These are phyloP conservation scores for Drosophila miranda DNA, from an alignment of 1,140 invertebrate species.

Conservation along the genomic window DNA sequence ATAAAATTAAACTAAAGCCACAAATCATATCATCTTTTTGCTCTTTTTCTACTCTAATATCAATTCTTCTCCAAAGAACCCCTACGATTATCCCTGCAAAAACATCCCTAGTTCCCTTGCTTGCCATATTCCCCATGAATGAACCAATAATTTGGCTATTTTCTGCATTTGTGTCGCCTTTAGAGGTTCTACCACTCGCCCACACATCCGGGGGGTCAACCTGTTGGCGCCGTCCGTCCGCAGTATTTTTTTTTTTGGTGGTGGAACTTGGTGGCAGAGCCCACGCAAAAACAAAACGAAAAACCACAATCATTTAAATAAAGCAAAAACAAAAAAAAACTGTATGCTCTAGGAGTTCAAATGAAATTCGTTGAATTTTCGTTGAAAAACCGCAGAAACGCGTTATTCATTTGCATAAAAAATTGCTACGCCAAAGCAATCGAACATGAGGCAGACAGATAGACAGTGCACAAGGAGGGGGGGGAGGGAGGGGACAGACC, in stretches of 20 bases:
- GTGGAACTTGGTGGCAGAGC: slow-evolving; percentile 36
- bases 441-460: slow-evolving; percentile 46
- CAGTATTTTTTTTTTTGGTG: slow-evolving; percentile 1
- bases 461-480: neutral
- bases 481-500: neutral
- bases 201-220: slow-evolving; percentile 37
- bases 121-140: no score
- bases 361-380: slow-evolving; percentile 61
- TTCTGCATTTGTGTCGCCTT: slow-evolving; percentile 5
- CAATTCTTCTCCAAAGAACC: no score
- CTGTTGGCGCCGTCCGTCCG: slow-evolving; percentile 34
- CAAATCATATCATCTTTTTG: no score
- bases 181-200: slow-evolving; percentile 12
- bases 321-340: slow-evolving; percentile 32
- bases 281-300: slow-evolving; percentile 48
- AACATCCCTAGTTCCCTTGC: no score
- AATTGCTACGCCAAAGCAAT: slow-evolving; percentile 52
- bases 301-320: slow-evolving; percentile 57
- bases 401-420: slow-evolving; percentile 66
- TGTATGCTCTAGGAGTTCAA: slow-evolving; percentile 34
- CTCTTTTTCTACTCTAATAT: no score
- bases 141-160: no score
- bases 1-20: no score
- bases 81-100: no score
- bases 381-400: slow-evolving; percentile 59